A percentile compares a stretch with the other conserved stretches of the same genome.
These are phyloP conservation scores for Stichopus chloronotus DNA, from an alignment of 35 echinoderm and acorn worm genomes.

Conservation along the genomic window DNA sequence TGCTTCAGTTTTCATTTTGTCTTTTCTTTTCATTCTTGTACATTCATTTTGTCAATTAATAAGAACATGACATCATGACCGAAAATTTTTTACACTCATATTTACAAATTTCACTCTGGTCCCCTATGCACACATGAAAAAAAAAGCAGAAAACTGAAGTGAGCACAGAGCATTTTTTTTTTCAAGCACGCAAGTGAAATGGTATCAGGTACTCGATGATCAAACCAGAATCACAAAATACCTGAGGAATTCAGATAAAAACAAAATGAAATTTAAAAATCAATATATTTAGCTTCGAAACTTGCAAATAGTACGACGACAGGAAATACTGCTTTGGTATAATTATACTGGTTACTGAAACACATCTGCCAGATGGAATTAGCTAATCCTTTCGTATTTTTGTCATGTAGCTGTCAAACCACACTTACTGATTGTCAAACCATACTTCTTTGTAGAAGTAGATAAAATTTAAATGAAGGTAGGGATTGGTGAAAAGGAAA, in stretches of 20 bases:
- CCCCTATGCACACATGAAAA: background rate
- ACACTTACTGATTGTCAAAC: too few relatives aligned
- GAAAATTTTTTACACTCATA: constrained; percentile 48
- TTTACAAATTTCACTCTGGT: constrained; percentile 27
- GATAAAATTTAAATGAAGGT: too few relatives aligned
- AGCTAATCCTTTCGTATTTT: too few relatives aligned
- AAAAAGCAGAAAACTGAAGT: background rate
- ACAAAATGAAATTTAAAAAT: background rate
- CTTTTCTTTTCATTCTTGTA: constrained; percentile 32
- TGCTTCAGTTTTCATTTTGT: background rate
- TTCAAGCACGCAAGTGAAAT: background rate
- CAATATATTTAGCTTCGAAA: too few relatives aligned
- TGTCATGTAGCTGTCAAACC: too few relatives aligned
- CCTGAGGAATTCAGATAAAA: background rate
- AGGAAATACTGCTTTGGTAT: constrained; percentile 2
- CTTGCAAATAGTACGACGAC: too few relatives aligned
- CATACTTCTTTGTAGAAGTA: too few relatives aligned
- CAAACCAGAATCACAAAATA: background rate
- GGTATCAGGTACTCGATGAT: background rate
- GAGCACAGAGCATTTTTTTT: background rate
- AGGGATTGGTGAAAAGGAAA: too few relatives aligned
- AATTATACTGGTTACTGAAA: background rate
- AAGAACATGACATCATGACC: constrained; percentile 26
- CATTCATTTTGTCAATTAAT: constrained; percentile 29
- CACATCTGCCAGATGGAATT: too few relatives aligned